Evolutionary conservation across 2,888 invertebrate genomes (phyloP).

Genomic region (Caenorhabditis zanzibari): DNA sequence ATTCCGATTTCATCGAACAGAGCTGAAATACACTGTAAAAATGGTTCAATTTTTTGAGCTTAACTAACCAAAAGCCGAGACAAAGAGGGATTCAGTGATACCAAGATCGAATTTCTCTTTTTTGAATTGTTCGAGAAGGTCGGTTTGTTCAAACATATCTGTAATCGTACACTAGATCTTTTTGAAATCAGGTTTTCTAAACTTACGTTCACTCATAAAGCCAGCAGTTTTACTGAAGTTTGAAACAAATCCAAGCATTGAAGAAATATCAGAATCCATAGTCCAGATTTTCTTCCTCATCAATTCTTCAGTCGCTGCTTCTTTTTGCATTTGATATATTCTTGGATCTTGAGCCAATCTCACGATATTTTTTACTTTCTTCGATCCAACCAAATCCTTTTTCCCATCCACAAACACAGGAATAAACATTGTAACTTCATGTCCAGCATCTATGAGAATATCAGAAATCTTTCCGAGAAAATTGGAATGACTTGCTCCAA

Average conservation of each 20-base stretch:
- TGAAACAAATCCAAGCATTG: conserved; percentile 32
- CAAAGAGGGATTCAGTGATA: conserved; percentile 43
- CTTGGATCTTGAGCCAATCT: conserved; percentile 50
- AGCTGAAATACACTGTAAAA: conserved; percentile 20
- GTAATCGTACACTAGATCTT: background rate
- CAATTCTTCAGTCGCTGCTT: conserved; percentile 22
- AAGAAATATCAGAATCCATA: conserved; percentile 30
- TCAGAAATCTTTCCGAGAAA: conserved; percentile 69
- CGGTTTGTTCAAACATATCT: conserved; percentile 43
- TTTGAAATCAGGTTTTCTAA: background rate
- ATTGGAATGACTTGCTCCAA: conserved; percentile 66
- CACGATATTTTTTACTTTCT: conserved; percentile 53
- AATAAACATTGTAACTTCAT: conserved; percentile 66
- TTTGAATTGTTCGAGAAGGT: conserved; percentile 29
- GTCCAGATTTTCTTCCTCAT: conserved; percentile 48
- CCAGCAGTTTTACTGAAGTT: conserved; percentile 35
- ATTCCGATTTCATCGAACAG: conserved; percentile 56
- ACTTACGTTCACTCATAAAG: conserved; percentile 18
- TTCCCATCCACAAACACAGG: conserved; percentile 39
- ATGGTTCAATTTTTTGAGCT: background rate
- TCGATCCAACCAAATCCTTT: conserved; percentile 55
- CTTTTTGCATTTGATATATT: conserved; percentile 20
- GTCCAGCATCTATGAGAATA: conserved; percentile 64
- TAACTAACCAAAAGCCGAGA: conserved; percentile 42
- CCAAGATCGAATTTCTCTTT: conserved; percentile 57